Percentiles rank a stretch among this genome's conserved stretches.
These are phyloP conservation scores for Tigriopus japonicus DNA, from an alignment of 1,140 invertebrate genomes.

Conservation along the genomic window DNA sequence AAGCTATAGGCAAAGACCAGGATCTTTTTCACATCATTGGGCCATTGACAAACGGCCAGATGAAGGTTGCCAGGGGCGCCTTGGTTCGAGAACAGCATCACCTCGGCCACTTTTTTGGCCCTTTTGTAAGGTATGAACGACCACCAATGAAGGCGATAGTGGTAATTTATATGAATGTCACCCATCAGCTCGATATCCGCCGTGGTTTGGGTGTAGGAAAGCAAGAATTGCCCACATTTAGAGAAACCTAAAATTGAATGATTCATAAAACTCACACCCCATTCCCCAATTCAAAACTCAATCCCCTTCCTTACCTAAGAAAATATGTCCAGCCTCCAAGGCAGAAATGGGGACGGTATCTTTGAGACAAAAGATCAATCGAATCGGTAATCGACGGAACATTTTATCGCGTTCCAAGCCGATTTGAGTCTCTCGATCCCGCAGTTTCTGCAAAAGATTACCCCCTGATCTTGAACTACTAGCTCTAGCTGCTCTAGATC, in stretches of 20 bases:
- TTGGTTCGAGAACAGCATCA: conserved; percentile 43
- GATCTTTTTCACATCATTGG: conserved; percentile 38
- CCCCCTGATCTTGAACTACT: too few relatives aligned
- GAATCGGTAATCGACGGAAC: background rate
- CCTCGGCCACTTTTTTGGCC: conserved; percentile 41
- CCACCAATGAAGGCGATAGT: conserved; percentile 43
- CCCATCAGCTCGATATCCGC: conserved; percentile 32
- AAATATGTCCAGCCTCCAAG: background rate
- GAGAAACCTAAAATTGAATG: conserved; percentile 49
- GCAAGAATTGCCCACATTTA: conserved; percentile 70
- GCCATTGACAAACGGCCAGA: conserved; percentile 48
- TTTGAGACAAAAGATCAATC: background rate
- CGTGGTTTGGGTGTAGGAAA: conserved; percentile 56
- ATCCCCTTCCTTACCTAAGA: background rate
- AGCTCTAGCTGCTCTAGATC: too few relatives aligned
- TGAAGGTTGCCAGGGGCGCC: conserved; percentile 38
- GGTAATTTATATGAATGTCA: conserved; percentile 18
- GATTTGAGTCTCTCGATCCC: too few relatives aligned
- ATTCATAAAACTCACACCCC: too few relatives aligned
- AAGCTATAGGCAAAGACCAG: conserved; percentile 46
- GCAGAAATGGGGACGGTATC: background rate
- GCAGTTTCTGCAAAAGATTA: too few relatives aligned
- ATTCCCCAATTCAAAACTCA: too few relatives aligned
- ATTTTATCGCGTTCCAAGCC: too few relatives aligned
- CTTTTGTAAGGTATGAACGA: conserved; percentile 38